Percentiles rank a stretch among this genome's conserved stretches.
phyloP scores from a whole-genome alignment of 1,140 invertebrate species.

The Drosophila pseudoananassae region DNA sequence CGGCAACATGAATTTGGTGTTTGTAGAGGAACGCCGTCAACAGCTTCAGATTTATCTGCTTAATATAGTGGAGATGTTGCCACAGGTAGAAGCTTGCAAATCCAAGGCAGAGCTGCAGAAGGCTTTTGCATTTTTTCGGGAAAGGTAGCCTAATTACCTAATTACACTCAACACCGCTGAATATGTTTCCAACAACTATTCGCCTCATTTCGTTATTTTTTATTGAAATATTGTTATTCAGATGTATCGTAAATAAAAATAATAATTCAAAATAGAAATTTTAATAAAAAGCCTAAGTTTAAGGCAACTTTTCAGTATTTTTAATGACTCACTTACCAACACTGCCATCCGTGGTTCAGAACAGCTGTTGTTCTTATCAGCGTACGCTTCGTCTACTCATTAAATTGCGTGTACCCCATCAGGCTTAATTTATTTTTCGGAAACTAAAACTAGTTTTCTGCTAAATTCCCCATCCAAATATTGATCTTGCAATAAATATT shows the following conservation, averaged over 20 bases:
- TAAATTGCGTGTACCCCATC: slow-evolving; percentile 58
- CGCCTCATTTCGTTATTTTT: slow-evolving; percentile 11
- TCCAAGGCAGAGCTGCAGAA: slow-evolving; percentile 74
- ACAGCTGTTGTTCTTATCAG: slow-evolving; percentile 74
- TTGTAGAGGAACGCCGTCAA: slow-evolving; percentile 91
- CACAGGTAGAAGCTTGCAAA: slow-evolving; percentile 87
- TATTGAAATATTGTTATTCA: slow-evolving; percentile 39
- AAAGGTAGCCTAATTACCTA: slow-evolving; percentile 49
- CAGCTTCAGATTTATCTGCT: slow-evolving; percentile 91
- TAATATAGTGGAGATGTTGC: slow-evolving; percentile 88
- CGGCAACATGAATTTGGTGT: slow-evolving; percentile 92
- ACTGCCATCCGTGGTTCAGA: slow-evolving; percentile 1
- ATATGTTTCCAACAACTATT: slow-evolving; percentile 58
- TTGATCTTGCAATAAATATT: too few relatives aligned
- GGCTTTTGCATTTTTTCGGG: slow-evolving; percentile 76
- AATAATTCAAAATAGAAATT: neutral
- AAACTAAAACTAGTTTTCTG: neutral
- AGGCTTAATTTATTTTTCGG: slow-evolving; percentile 1
- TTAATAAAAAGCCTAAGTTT: neutral
- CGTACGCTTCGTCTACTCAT: slow-evolving; percentile 9
- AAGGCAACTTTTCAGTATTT: neutral
- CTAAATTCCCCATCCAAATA: neutral
- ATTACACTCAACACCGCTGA: neutral
- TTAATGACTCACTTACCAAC: neutral
- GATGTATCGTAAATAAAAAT: slow-evolving; percentile 42